Conservation (phyloP, 2,888 invertebrate genomes). For the Willowsia nigromaculata region DNA sequence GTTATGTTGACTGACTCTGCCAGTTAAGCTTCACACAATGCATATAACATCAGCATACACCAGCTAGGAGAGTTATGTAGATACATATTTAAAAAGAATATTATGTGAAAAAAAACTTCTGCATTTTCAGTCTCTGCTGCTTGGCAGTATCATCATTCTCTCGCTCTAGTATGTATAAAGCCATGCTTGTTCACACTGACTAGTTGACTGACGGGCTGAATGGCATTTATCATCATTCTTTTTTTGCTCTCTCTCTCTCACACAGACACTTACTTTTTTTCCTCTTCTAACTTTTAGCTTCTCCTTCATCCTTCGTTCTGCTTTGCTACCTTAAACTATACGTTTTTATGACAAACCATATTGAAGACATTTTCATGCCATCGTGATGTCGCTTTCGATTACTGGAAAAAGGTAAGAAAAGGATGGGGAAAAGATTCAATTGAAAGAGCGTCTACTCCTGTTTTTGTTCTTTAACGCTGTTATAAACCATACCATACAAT, state of each 20-base stretch:
- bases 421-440: conserved; percentile 36
- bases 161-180: neutral
- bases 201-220: conserved; percentile 68
- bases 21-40: conserved; percentile 3
- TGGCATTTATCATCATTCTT: conserved; percentile 71
- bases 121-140: conserved; percentile 29
- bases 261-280: conserved; percentile 13
- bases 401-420: conserved; percentile 25
- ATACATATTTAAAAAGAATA: conserved; percentile 9
- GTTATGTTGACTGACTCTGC: neutral
- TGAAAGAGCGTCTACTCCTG: neutral
- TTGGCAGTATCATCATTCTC: conserved; percentile 8
- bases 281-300: conserved; percentile 13
- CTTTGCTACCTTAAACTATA: conserved; percentile 39
- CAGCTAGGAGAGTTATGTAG: conserved; percentile 8
- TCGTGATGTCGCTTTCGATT: conserved; percentile 60
- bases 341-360: conserved; percentile 63
- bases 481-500: neutral
- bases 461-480: conserved; percentile 20
- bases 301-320: conserved; percentile 38
- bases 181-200: conserved; percentile 66
- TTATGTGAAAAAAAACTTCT: neutral
- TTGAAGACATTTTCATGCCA: conserved; percentile 66
- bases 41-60: neutral
- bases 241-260: conserved; percentile 42